A percentile compares a stretch with the other conserved stretches of the same genome.
Conservation (phyloP, 2,797 vertebrate genomes). For the Buphagus erythrorhynchus region DNA sequence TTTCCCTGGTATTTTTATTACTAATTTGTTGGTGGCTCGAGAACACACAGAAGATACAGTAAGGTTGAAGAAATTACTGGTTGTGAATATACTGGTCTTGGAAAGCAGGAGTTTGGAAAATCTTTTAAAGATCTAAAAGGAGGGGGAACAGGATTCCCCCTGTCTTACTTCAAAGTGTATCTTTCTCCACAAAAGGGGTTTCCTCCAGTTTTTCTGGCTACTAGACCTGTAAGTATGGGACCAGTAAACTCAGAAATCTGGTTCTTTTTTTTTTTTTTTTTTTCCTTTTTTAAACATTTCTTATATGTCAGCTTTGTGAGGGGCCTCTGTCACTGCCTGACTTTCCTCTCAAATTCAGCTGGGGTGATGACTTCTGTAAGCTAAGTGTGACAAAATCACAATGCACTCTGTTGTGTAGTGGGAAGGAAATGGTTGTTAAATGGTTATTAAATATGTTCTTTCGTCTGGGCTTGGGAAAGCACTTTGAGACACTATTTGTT, state of each 20-base stretch:
- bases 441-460: not conserved
- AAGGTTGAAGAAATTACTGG: not conserved
- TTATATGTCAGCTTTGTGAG: not conserved
- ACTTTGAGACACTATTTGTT: not conserved
- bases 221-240: not conserved
- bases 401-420: not conserved
- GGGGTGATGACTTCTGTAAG: not conserved
- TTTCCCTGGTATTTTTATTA: not conserved
- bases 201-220: not conserved
- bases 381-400: not conserved
- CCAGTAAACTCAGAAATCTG: not conserved
- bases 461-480: not conserved
- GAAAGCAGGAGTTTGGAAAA: not conserved
- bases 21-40: not conserved
- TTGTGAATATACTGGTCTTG: not conserved
- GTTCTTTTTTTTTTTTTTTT: not conserved
- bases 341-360: not conserved
- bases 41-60: not conserved
- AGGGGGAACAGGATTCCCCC: not conserved
- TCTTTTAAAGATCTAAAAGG: not conserved
- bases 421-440: not conserved
- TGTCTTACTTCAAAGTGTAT: not conserved
- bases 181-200: not conserved
- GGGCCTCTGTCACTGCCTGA: not conserved
- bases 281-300: rapidly evolving